phyloP scores from a whole-genome alignment of 2,797 vertebrate species.

The Neostethus bicornis region DNA sequence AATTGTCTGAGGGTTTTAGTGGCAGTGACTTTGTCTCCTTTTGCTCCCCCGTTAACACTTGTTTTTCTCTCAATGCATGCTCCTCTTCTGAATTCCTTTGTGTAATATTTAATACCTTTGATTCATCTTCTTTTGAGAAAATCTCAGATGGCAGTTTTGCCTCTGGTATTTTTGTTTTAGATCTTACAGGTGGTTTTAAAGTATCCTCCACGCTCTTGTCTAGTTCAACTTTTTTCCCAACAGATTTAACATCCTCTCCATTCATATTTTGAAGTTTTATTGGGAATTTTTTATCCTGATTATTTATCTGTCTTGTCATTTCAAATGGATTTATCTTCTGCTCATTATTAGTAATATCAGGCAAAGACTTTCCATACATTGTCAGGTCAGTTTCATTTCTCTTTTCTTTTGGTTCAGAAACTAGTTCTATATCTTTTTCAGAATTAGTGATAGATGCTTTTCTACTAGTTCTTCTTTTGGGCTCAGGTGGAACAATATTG shows the following conservation, averaged over 20 bases:
- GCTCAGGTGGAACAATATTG: too few species aligned
- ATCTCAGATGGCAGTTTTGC: conserved; percentile 10
- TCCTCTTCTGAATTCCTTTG: conserved; percentile 28
- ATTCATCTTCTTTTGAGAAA: conserved; percentile 29
- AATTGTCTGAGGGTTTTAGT: conserved; percentile 10
- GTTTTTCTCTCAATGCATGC: conserved; percentile 19
- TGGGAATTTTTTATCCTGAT: conserved; percentile 22
- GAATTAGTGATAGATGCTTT: too few species aligned
- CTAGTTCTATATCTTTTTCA: too few species aligned
- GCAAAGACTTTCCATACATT: conserved; percentile 18
- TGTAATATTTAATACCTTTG: conserved; percentile 14
- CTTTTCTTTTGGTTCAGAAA: conserved; percentile 27
- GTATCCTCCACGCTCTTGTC: conserved; percentile 28
- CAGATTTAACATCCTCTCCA: conserved; percentile 11
- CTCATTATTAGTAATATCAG: conserved; percentile 29
- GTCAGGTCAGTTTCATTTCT: conserved; percentile 21
- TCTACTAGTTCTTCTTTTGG: too few species aligned
- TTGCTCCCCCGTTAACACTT: conserved; percentile 17
- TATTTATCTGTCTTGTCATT: conserved; percentile 9
- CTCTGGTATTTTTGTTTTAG: conserved; percentile 45
- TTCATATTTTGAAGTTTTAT: conserved; percentile 20
- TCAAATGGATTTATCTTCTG: conserved; percentile 12
- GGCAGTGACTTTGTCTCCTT: conserved; percentile 9
- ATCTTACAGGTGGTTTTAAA: conserved; percentile 54
- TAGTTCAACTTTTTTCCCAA: conserved; percentile 11